Base-by-base conservation (phyloP, 2,797 vertebrate genomes). In the Melanotaenia maccullochi region DNA sequence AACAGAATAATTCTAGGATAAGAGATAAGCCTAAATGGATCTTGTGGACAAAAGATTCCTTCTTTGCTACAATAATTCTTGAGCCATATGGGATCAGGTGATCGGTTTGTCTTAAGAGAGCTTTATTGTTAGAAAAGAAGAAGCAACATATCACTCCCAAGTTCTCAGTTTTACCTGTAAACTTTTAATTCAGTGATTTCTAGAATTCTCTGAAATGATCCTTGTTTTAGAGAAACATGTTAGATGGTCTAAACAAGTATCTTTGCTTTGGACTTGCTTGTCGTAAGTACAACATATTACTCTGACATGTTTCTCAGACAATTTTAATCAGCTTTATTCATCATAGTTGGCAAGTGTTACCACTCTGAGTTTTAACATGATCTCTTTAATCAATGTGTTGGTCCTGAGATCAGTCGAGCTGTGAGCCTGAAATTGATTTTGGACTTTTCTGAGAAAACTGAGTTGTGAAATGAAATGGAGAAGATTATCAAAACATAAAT, bases 1-100 rank as follows among this genome's bases (percentile, higher is more conserved):
- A 80, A 85, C 64, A 65, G 75, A 85, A 79, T 72, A 81, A 79
- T 68, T 55, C 30, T 56, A 30, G 71, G 38, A 14, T 40, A 16
- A 40, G 38, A 40, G 36, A 20, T 49, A 3, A 9, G 18, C 9
- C 22, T 51, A 51, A 22, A 51, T 51, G n/a, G 22, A 40, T 40
- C n/a, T 24, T 51, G 4, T 51, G 22, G n/a, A 24, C 38, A 14
- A 40, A 40, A 5, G 3, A 16, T 14, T 40, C 67, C 32, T 6
- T 44, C 47, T 66, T 60, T 62, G 40, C n/a, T 16, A 28, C 25
- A 72, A 20, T 8, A 72, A 20, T 8, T 47, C 5, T 47, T n/a
- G 4, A 20, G 16, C 42, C 16, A 18, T n/a, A n/a, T 47, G 18
- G 18, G 42, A 40, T 40, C 38, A 40, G 38, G 38, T 40, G 3